phyloP scores from a whole-genome alignment of 2,888 invertebrate species.

The Cybosia mesomella region DNA sequence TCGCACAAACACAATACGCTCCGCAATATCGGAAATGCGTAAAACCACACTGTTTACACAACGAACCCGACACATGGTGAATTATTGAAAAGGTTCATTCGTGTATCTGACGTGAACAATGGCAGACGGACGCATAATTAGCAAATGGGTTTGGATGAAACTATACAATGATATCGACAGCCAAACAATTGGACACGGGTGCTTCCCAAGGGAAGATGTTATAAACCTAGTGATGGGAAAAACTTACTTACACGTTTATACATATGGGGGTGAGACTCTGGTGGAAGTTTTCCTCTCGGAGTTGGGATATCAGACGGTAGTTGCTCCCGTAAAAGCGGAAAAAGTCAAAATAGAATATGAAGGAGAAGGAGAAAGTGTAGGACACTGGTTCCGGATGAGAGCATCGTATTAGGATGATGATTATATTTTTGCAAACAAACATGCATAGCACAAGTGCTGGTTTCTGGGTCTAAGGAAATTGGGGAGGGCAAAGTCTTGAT shows the following conservation, averaged over 20 bases:
- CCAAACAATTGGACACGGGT: background rate
- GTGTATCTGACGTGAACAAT: slow-evolving; percentile 45
- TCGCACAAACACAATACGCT: slow-evolving; percentile 19
- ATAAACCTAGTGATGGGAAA: background rate
- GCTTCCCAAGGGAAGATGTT: background rate
- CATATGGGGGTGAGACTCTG: background rate
- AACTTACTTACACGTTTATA: background rate
- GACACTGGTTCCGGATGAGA: background rate
- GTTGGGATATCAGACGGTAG: background rate
- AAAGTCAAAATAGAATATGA: background rate
- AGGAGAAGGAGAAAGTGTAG: background rate
- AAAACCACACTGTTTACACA: slow-evolving; percentile 49
- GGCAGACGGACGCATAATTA: slow-evolving; percentile 57
- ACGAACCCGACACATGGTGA: slow-evolving; percentile 41
- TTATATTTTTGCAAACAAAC: background rate
- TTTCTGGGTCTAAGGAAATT: too few relatives aligned
- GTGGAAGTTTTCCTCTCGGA: background rate
- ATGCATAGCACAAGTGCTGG: too few relatives aligned
- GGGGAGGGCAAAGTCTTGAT: too few relatives aligned
- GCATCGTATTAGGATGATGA: too few relatives aligned
- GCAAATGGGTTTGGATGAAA: slow-evolving; percentile 58
- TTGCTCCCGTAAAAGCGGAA: background rate
- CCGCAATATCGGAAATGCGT: slow-evolving; percentile 18
- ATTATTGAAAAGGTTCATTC: slow-evolving; percentile 54
- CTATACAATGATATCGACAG: slow-evolving; percentile 34